Evolutionary conservation across 2,797 vertebrate species (phyloP).

Genomic region (Crypturellus tataupa): DNA sequence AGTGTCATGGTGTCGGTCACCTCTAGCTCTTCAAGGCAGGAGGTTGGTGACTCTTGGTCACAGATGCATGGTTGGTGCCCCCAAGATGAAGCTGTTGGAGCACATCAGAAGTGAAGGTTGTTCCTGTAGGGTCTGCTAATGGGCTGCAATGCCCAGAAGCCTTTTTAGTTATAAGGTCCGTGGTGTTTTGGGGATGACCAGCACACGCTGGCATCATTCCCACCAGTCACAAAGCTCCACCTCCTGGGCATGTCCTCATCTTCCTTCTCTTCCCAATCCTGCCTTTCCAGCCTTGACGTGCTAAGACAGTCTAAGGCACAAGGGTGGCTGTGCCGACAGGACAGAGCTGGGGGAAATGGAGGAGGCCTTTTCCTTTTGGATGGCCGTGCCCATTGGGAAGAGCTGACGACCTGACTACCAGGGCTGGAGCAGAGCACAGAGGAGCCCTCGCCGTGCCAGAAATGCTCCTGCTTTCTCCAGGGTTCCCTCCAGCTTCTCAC

Average conservation of each 20-base stretch:
- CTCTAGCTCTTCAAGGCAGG: too few relatives aligned
- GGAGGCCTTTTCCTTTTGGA: background rate
- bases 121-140: background rate
- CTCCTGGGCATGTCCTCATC: background rate
- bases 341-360: background rate
- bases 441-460: background rate
- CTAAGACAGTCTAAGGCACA: too few relatives aligned
- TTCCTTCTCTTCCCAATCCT: background rate
- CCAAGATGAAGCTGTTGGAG: background rate
- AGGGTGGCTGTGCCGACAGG: background rate
- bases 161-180: background rate
- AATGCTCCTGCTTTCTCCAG: background rate
- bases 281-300: background rate
- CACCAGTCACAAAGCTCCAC: too few relatives aligned
- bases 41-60: background rate
- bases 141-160: background rate
- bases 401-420: background rate
- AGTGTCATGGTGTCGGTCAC: accelerated
- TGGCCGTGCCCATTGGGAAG: accelerated
- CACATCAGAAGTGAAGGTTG: background rate
- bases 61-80: accelerated
- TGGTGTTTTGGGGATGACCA: background rate
- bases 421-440: background rate
- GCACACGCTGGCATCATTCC: background rate
- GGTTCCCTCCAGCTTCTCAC: accelerated